Conservation (phyloP, 2,888 invertebrate genomes). For the Branchellion lobata region DNA sequence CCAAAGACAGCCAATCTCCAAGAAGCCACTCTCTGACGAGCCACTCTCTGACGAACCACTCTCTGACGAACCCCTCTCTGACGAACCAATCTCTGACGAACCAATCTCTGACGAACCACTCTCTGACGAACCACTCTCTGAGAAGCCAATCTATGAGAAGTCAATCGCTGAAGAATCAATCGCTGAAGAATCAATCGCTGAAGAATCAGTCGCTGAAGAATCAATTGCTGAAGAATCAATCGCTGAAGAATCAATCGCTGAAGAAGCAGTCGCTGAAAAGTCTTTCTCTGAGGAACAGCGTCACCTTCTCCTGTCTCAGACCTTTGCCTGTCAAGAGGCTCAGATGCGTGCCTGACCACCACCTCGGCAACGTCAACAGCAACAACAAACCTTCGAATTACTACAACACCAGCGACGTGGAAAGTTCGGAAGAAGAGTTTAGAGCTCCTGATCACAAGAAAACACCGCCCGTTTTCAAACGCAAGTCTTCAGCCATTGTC, state of each 20-base stretch:
- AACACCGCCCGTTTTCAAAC: not conserved
- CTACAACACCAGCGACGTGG: not conserved
- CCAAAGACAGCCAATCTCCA: not conserved
- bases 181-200: not conserved
- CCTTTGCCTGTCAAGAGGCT: too few relatives aligned
- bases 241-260: too few relatives aligned
- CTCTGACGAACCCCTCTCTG: not conserved
- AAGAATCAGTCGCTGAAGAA: not conserved
- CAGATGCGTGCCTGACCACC: too few relatives aligned
- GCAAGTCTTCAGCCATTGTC: not conserved
- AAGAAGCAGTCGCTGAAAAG: too few relatives aligned
- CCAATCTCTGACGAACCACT: not conserved
- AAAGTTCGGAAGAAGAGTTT: not conserved
- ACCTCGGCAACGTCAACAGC: not conserved
- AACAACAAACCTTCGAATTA: not conserved
- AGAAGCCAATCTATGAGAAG: not conserved
- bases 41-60: not conserved
- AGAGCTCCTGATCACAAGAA: not conserved
- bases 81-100: not conserved
- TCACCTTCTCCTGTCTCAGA: too few relatives aligned
- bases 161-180: not conserved
- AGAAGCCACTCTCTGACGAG: not conserved
- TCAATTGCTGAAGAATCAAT: too few relatives aligned
- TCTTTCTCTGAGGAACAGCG: too few relatives aligned
- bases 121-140: not conserved